Conservation (phyloP, 2,113 vertebrate species). For the Aphelocoma coerulescens region DNA sequence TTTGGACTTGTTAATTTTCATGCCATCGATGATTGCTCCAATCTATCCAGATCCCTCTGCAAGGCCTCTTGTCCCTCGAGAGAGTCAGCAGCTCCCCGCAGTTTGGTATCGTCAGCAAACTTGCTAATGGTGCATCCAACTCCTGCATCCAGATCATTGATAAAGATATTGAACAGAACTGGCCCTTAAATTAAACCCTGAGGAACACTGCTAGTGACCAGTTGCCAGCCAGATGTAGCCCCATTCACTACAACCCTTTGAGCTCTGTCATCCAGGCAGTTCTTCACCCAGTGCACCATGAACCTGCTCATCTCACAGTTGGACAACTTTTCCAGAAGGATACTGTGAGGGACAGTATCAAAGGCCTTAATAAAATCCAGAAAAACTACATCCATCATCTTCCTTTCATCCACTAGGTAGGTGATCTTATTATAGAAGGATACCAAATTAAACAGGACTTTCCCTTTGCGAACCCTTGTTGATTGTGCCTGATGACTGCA, state of each 20-base stretch:
- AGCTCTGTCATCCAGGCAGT: not conserved
- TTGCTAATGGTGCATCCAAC: not conserved
- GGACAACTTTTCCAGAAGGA: not conserved
- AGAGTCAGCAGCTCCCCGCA: not conserved
- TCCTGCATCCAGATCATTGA: not conserved
- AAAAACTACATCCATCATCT: not conserved
- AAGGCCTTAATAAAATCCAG: not conserved
- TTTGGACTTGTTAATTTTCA: not conserved
- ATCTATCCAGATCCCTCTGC: not conserved
- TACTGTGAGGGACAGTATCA: not conserved
- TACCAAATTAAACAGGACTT: not conserved
- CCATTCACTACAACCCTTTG: not conserved
- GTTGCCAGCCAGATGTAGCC: not conserved
- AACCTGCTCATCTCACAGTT: not conserved
- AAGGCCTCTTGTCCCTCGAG: not conserved
- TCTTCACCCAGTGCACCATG: not conserved
- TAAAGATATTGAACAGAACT: not conserved
- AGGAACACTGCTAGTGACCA: not conserved
- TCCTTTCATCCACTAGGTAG: not conserved
- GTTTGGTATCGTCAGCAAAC: not conserved
- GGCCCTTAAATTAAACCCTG: not conserved
- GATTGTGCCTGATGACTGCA: not conserved
- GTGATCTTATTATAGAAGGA: not conserved
- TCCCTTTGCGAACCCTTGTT: not conserved
- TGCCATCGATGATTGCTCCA: not conserved